A percentile compares a stretch with the other conserved stretches of the same genome.
These are phyloP conservation scores for Plagodis pulveraria DNA, from an alignment of 2,888 invertebrate genomes.

Conservation along the genomic window DNA sequence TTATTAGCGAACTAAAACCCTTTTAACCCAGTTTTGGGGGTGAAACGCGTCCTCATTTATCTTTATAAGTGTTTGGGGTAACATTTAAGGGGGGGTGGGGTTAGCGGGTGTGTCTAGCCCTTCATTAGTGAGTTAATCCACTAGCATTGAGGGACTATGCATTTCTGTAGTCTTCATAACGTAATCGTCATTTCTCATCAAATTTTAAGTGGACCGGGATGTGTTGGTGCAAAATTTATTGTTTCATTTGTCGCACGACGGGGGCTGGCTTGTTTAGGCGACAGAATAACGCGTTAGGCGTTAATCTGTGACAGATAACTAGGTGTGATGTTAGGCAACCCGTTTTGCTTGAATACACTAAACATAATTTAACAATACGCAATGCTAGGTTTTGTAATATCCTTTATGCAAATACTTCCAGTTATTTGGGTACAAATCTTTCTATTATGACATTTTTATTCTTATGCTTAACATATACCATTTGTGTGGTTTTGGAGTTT, in stretches of 20 bases:
- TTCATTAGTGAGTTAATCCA: slow-evolving; percentile 63
- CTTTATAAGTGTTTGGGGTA: slow-evolving; percentile 71
- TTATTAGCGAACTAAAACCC: slow-evolving; percentile 72
- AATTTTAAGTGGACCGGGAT: slow-evolving; percentile 30
- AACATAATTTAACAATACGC: too few relatives aligned
- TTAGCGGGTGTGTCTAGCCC: slow-evolving; percentile 38
- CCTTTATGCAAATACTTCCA: too few relatives aligned
- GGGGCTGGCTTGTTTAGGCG: too few relatives aligned
- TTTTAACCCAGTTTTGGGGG: slow-evolving; percentile 65
- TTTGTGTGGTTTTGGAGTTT: too few relatives aligned
- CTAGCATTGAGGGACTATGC: slow-evolving; percentile 39
- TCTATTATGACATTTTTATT: too few relatives aligned
- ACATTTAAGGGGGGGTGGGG: slow-evolving; percentile 45
- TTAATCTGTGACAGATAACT: not conserved
- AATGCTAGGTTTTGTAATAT: too few relatives aligned
- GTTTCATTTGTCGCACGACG: slow-evolving; percentile 20
- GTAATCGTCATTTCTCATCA: slow-evolving; percentile 30
- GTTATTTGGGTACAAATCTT: too few relatives aligned
- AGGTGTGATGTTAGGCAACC: not conserved
- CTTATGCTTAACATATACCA: too few relatives aligned
- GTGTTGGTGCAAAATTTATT: slow-evolving; percentile 27
- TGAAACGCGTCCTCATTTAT: slow-evolving; percentile 66
- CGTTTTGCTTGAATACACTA: too few relatives aligned
- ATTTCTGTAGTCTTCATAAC: slow-evolving; percentile 32
- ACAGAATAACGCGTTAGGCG: not conserved